phyloP scores from a whole-genome alignment of 2,797 vertebrate genomes.

The Mormyrops attenuatus region DNA sequence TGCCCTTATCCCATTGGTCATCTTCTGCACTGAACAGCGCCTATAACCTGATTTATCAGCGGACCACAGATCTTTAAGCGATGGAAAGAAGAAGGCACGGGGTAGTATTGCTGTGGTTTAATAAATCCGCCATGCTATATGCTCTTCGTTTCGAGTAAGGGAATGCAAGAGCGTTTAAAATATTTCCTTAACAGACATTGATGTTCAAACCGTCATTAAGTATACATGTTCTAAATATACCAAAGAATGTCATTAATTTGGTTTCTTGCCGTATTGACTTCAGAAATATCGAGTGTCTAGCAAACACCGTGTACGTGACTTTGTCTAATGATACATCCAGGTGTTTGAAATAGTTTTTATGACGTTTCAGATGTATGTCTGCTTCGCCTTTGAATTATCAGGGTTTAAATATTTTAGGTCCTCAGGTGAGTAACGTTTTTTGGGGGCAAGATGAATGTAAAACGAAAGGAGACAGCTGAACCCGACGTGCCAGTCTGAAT shows the following conservation, averaged over 20 bases:
- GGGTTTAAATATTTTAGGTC: neutral
- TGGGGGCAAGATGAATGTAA: neutral
- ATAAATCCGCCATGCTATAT: constrained; percentile 10
- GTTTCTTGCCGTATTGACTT: neutral
- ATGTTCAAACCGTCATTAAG: neutral
- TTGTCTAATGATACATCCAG: neutral
- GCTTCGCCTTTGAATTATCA: neutral
- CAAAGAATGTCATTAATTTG: neutral
- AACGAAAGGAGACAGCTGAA: neutral
- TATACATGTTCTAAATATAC: neutral
- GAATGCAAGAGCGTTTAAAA: neutral
- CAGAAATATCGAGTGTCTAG: neutral
- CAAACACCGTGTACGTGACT: neutral
- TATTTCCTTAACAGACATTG: neutral
- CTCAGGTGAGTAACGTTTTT: neutral
- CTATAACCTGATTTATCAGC: neutral
- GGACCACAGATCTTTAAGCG: neutral
- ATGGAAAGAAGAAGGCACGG: neutral
- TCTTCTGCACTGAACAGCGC: neutral
- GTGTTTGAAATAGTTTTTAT: neutral
- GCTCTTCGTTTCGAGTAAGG: neutral
- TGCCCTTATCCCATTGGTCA: constrained; percentile 10
- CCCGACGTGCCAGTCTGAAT: neutral
- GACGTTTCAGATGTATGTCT: neutral
- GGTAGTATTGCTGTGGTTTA: neutral